Evolutionary conservation across 2,888 invertebrate species (phyloP), one percentile per base, ranked within the genome.

Genomic region (Petrolisthes cinctipes): DNA sequence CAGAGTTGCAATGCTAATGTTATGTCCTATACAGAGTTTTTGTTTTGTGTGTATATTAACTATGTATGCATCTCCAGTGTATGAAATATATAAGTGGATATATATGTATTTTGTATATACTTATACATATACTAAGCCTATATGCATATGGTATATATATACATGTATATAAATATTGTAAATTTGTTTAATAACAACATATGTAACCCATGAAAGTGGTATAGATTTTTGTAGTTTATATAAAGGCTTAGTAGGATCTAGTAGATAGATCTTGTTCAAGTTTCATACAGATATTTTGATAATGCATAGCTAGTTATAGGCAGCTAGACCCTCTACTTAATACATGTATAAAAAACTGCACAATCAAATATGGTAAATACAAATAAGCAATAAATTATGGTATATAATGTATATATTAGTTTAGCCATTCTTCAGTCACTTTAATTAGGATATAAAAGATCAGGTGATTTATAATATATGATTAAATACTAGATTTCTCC

Each of bases 321-420:
- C 83, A 87, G 80, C 87, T 87, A 79, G 81, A 80, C 68, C 57
- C 78, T 80, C 87, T 87, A 83, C 87, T 87, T 87, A 87, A 87
- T 84, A 83, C 84, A 84, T 87, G 84, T 84, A 87, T 84, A 82
- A 87, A 82, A 68, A 84, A 61, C 56, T 87, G 87, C 87, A 87
- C 87, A 87, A 87, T 87, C 87, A 87, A 87, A 87, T 68, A 83
- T 80, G 73, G 54, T 87, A 68, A 83, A 83, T 54, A 83, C 80
- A 56, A 83, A 57, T 83, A 87, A 82, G 37, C 68, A 83, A 83
- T 87, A 87, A 83, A 87, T 84, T 87, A 87, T 37, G 37, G 37
- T 37, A 37, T 87, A 87, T 87, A 87, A 84, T 87, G 87, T 87
- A 87, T 83, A 87, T 87, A 87, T 73, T 87, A 84, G 83, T 57